phyloP scores from a whole-genome alignment of 2,113 vertebrate species.

The Baryphthengus martii region DNA sequence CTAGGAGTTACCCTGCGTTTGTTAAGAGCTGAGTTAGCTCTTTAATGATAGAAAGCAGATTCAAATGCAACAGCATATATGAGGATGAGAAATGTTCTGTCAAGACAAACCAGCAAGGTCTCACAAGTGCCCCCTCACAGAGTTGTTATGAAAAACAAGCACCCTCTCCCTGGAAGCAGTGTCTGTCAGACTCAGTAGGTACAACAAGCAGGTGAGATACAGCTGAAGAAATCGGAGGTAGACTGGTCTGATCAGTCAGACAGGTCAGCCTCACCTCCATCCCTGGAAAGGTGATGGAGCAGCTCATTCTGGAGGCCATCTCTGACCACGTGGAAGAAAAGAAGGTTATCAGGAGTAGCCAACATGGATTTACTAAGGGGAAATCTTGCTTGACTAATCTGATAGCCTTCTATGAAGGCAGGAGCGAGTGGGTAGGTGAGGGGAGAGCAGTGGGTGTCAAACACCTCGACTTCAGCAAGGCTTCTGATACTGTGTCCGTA shows the following conservation, averaged over 20 bases:
- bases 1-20: background rate
- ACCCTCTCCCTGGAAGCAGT: background rate
- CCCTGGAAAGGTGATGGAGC: no score
- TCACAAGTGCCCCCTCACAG: background rate
- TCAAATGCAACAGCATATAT: background rate
- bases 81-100: background rate
- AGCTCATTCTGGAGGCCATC: no score
- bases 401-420: no score
- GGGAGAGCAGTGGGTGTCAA: no score
- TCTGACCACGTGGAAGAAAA: no score
- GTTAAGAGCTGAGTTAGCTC: background rate
- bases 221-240: background rate
- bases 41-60: background rate
- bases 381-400: no score
- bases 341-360: no score
- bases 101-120: background rate
- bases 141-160: background rate
- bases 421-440: no score
- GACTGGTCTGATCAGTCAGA: background rate
- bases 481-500: no score
- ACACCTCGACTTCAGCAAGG: no score
- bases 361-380: no score
- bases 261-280: no score
- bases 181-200: background rate
- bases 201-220: background rate